Conservation (phyloP, 1,140 invertebrate genomes). For the Ceratoteleas bidentatus region DNA sequence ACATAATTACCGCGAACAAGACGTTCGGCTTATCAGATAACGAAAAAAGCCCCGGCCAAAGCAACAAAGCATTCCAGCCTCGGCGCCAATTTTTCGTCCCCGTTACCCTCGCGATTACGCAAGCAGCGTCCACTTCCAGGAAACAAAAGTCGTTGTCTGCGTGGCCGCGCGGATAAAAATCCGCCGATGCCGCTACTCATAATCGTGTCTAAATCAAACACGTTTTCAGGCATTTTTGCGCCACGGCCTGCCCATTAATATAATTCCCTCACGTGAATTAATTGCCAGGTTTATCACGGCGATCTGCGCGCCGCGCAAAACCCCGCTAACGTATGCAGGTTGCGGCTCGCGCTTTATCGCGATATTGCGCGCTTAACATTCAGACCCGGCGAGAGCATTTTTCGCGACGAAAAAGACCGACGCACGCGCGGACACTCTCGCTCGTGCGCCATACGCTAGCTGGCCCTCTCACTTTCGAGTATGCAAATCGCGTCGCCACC, state of each 20-base stretch:
- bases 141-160: slow-evolving; percentile 6
- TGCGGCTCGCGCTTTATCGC: slow-evolving; percentile 33
- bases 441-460: slow-evolving; percentile 66
- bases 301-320: slow-evolving; percentile 21
- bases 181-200: slow-evolving; percentile 28
- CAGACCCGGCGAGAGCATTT: slow-evolving; percentile 20
- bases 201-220: slow-evolving; percentile 44
- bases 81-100: too few relatives aligned
- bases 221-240: slow-evolving; percentile 30
- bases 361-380: slow-evolving; percentile 46
- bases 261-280: slow-evolving; percentile 46
- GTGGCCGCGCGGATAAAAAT: background rate
- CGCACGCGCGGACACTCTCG: slow-evolving; percentile 68
- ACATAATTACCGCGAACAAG: too few relatives aligned
- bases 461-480: slow-evolving; percentile 77
- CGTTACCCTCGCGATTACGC: too few relatives aligned
- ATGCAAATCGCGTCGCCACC: slow-evolving; percentile 70
- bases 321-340: slow-evolving; percentile 38
- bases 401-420: slow-evolving; percentile 24
- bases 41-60: too few relatives aligned
- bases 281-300: slow-evolving; percentile 56
- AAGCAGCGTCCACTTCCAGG: background rate
- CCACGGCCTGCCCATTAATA: slow-evolving; percentile 31
- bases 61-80: too few relatives aligned
- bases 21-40: too few relatives aligned